A percentile compares a stretch with the other conserved stretches of the same genome.
Evolutionary conservation across 2,113 vertebrate species (phyloP).

Genomic region (Gymnarchus niloticus): DNA sequence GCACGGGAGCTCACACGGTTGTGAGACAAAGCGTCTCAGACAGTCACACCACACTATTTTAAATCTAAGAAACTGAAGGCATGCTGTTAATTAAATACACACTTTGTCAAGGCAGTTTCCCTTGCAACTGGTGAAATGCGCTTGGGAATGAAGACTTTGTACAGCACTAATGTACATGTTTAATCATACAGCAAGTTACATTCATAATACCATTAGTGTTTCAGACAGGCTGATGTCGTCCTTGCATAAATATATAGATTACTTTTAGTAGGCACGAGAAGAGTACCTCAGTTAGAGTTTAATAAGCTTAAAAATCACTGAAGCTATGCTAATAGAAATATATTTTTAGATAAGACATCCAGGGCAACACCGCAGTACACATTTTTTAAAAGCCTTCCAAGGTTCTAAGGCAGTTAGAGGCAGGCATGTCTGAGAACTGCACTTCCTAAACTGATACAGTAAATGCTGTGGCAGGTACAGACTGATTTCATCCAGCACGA

Average conservation of each 20-base stretch:
- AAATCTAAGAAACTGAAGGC: slow-evolving; percentile 32
- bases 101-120: slow-evolving; percentile 36
- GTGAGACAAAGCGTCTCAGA: not conserved
- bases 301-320: no score
- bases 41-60: not conserved
- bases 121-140: not conserved
- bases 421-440: no score
- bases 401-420: no score
- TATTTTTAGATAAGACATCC: not conserved
- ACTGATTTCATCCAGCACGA: no score
- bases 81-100: slow-evolving; percentile 51
- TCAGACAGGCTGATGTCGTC: not conserved
- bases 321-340: no score
- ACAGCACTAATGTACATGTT: not conserved
- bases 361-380: not conserved
- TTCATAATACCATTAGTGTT: not conserved
- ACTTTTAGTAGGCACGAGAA: no score
- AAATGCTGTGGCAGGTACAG: not conserved
- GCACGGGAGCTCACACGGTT: not conserved
- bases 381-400: not conserved
- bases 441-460: no score
- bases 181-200: not conserved
- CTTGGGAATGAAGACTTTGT: not conserved
- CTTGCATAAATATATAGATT: not conserved
- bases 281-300: no score